Percentiles rank a stretch among this genome's conserved stretches.
These are phyloP conservation scores for Spodoptera exigua DNA, from an alignment of 2,888 invertebrate genomes.

Conservation along the genomic window DNA sequence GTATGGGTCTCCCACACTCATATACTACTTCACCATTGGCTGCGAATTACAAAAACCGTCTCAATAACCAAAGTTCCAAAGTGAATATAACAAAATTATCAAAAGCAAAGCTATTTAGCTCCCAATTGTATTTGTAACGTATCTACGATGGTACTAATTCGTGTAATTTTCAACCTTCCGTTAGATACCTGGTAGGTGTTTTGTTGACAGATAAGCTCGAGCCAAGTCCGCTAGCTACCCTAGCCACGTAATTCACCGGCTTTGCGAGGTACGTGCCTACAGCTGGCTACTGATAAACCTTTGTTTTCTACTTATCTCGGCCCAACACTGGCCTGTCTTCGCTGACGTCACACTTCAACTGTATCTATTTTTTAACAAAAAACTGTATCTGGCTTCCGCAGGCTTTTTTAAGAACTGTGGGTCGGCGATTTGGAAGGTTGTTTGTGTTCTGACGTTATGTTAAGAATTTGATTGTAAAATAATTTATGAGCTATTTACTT, in stretches of 20 bases:
- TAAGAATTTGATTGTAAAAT: too few species aligned
- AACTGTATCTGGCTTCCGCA: constrained; percentile 16
- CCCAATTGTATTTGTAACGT: constrained; percentile 36
- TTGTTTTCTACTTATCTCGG: constrained; percentile 78
- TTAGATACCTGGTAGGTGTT: constrained; percentile 70
- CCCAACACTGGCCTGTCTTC: constrained; percentile 65
- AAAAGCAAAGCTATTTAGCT: constrained; percentile 6
- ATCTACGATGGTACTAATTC: constrained; percentile 37
- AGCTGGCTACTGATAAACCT: constrained; percentile 74
- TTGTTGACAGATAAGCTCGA: constrained; percentile 81
- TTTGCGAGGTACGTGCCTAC: constrained; percentile 76
- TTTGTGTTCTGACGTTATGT: not conserved
- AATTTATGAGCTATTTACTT: too few species aligned
- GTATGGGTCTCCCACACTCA: too few species aligned
- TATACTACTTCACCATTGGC: too few species aligned
- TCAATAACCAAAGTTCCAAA: not conserved
- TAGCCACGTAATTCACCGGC: constrained; percentile 75
- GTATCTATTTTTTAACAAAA: constrained; percentile 61
- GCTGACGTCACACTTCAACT: constrained; percentile 66
- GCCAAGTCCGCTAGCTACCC: constrained; percentile 73
- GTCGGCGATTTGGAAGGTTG: not conserved
- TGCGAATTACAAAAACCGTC: not conserved
- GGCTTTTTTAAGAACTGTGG: constrained; percentile 10
- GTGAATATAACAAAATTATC: constrained; percentile 13
- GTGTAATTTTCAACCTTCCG: constrained; percentile 53